A percentile compares a stretch with the other conserved stretches of the same genome.
phyloP scores from a whole-genome alignment of 2,113 vertebrate genomes.

The Rafetus swinhoei region DNA sequence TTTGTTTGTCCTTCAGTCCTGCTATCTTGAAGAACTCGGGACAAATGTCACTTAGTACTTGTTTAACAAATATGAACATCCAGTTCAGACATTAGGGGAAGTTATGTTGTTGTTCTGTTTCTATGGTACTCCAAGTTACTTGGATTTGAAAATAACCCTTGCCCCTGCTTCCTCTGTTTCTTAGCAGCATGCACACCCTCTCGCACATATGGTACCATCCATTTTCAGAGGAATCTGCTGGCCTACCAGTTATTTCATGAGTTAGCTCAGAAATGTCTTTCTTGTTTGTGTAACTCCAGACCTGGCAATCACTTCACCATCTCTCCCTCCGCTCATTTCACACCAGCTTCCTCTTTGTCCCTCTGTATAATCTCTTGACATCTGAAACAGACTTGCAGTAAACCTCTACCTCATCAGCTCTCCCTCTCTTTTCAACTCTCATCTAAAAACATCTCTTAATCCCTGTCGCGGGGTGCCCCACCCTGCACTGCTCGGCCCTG shows the following conservation, averaged over 20 bases:
- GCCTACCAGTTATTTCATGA: neutral
- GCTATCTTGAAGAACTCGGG: neutral
- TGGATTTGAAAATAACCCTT: neutral
- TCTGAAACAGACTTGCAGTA: neutral
- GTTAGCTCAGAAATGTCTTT: neutral
- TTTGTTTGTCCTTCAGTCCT: neutral
- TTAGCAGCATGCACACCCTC: neutral
- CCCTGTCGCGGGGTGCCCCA: too few species aligned
- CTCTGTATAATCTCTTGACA: neutral
- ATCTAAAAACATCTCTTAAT: neutral
- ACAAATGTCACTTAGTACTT: neutral
- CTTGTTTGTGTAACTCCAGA: neutral
- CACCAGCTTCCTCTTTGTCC: neutral
- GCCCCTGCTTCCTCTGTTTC: neutral
- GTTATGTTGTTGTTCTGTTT: neutral
- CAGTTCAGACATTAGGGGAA: neutral
- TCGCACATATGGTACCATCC: neutral
- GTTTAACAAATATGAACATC: neutral
- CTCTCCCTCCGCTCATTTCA: neutral
- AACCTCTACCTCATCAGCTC: slow-evolving; percentile 24
- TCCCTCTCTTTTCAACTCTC: neutral
- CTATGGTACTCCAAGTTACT: neutral
- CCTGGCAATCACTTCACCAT: rapidly evolving
- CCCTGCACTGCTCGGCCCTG: too few species aligned
- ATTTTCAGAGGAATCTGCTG: neutral